phyloP scores from a whole-genome alignment of 2,797 vertebrate genomes.

The Pteropus rufus region DNA sequence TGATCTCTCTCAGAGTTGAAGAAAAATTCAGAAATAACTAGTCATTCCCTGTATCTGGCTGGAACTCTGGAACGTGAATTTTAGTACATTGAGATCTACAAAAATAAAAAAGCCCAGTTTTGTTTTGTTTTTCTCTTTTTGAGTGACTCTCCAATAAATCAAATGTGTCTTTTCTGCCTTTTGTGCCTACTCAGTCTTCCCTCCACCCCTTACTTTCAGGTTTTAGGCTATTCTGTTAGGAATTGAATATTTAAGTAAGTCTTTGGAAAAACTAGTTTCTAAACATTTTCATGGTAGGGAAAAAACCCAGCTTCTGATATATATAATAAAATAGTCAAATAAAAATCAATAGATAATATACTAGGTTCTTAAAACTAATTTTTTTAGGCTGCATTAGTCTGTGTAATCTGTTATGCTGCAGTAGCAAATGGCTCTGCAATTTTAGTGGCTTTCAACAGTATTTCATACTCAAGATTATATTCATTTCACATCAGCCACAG shows the following conservation, averaged over 20 bases:
- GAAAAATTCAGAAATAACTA: background rate
- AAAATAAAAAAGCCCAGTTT: background rate
- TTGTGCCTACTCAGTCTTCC: background rate
- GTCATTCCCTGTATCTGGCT: background rate
- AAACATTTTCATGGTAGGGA: background rate
- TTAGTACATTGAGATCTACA: background rate
- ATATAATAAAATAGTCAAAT: background rate
- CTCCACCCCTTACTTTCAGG: background rate
- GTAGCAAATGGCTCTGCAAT: background rate
- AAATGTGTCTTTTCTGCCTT: background rate
- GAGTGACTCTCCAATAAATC: background rate
- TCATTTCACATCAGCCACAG: background rate
- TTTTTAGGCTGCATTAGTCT: background rate
- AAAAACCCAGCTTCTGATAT: background rate
- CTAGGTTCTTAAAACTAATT: background rate
- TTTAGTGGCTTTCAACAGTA: background rate
- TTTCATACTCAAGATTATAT: background rate
- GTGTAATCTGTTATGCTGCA: background rate
- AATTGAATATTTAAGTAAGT: slow-evolving; percentile 4
- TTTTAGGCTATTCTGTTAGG: background rate
- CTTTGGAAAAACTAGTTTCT: background rate
- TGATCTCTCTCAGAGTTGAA: background rate
- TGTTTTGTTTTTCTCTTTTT: background rate
- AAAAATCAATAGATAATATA: background rate
- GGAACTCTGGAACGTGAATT: background rate